phyloP scores from a whole-genome alignment of 2,797 vertebrate species.

The Sylvia borin region DNA sequence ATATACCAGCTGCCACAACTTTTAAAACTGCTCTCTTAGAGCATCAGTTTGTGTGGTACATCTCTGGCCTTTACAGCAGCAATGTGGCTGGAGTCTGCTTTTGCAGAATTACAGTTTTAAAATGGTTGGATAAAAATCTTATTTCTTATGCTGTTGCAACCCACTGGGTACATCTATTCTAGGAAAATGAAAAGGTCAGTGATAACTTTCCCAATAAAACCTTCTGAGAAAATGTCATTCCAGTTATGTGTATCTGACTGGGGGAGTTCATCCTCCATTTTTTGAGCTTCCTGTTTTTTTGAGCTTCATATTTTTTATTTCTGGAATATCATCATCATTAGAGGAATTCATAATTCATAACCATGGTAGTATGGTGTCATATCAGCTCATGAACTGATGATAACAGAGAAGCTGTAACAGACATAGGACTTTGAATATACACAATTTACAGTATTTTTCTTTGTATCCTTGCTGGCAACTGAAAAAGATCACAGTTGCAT shows the following conservation, averaged over 20 bases:
- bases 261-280: background rate
- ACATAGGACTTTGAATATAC: background rate
- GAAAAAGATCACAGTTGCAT: background rate
- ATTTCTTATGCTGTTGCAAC: slow-evolving; percentile 47
- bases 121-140: slow-evolving; percentile 35
- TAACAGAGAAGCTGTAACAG: background rate
- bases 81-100: background rate
- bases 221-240: slow-evolving; percentile 52
- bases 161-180: slow-evolving; percentile 39
- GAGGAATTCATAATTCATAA: background rate
- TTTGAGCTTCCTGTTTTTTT: background rate
- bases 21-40: background rate
- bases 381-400: background rate
- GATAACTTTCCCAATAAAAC: slow-evolving; percentile 49
- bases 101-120: slow-evolving; percentile 4
- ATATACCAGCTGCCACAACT: background rate
- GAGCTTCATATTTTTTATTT: background rate
- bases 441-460: background rate
- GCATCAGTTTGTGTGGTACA: background rate
- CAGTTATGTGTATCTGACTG: background rate
- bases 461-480: background rate
- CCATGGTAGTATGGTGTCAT: background rate
- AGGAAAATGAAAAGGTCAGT: slow-evolving; percentile 63
- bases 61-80: background rate
- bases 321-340: slow-evolving; percentile 24